phyloP scores from a whole-genome alignment of 2,888 invertebrate genomes.

The Lissocephala sabroskyi region DNA sequence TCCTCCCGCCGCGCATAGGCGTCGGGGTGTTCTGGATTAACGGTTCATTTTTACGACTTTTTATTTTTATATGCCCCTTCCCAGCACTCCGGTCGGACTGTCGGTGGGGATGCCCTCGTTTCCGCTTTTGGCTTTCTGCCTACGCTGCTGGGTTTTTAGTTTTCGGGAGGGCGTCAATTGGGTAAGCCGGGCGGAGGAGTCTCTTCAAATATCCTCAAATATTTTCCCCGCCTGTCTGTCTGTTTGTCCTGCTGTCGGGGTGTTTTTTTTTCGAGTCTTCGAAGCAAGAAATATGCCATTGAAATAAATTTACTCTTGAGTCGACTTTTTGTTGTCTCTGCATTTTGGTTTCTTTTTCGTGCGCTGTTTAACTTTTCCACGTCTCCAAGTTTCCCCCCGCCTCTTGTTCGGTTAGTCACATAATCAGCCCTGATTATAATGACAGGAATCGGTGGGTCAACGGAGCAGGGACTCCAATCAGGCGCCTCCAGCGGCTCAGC shows the following conservation, averaged over 20 bases:
- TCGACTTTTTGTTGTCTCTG: constrained; percentile 32
- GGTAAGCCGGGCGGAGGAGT: too few relatives aligned
- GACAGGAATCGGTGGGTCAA: constrained; percentile 18
- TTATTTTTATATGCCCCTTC: constrained; percentile 31
- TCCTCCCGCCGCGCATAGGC: constrained; percentile 13
- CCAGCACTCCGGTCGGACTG: neutral
- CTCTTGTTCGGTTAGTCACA: constrained; percentile 10
- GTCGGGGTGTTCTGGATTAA: constrained; percentile 36
- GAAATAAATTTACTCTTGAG: constrained; percentile 58
- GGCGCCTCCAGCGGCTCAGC: too few relatives aligned
- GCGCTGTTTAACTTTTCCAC: constrained; percentile 32
- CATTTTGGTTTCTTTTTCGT: constrained; percentile 14
- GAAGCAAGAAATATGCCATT: constrained; percentile 43
- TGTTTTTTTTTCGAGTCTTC: constrained; percentile 1
- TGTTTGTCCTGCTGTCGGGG: too few relatives aligned
- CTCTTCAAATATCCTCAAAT: too few relatives aligned
- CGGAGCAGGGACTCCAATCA: neutral
- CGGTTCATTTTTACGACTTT: constrained; percentile 54
- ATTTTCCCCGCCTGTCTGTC: neutral
- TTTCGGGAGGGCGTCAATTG: constrained; percentile 1
- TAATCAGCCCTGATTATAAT: constrained; percentile 50
- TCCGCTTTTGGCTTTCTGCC: neutral
- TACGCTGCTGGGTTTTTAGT: constrained; percentile 12
- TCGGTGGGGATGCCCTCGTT: neutral
- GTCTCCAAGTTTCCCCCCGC: neutral